Percentiles rank a stretch among this genome's conserved stretches.
Evolutionary conservation across 2,797 vertebrate genomes (phyloP).

Genomic region (Halcyon badia): DNA sequence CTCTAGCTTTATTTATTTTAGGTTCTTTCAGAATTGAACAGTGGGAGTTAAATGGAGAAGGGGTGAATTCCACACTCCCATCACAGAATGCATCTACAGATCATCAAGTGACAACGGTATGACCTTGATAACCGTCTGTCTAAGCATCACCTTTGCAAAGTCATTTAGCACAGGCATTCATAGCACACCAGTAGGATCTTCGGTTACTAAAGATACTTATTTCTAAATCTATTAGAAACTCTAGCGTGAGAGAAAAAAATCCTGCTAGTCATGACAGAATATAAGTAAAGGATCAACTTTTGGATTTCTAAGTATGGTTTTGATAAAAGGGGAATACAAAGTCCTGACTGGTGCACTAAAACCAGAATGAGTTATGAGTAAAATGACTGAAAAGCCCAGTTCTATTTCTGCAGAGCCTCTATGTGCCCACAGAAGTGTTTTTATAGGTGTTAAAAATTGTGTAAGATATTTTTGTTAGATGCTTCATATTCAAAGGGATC

Average conservation of each 20-base stretch:
- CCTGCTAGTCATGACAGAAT: neutral
- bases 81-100: neutral
- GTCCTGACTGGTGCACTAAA: neutral
- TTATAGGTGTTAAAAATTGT: neutral
- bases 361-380: neutral
- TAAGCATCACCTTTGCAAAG: neutral
- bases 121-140: neutral
- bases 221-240: neutral
- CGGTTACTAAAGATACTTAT: neutral
- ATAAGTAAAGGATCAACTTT: neutral
- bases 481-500: neutral
- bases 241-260: neutral
- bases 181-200: neutral
- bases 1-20: neutral
- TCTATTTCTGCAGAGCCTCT: neutral
- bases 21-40: neutral
- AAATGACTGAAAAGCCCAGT: neutral
- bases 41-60: neutral
- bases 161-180: neutral
- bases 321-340: neutral
- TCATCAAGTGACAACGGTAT: neutral
- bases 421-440: neutral
- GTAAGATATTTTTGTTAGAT: neutral
- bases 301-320: neutral
- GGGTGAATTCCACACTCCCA: neutral